phyloP scores from a whole-genome alignment of 2,113 vertebrate species.

The Caloenas nicobarica region DNA sequence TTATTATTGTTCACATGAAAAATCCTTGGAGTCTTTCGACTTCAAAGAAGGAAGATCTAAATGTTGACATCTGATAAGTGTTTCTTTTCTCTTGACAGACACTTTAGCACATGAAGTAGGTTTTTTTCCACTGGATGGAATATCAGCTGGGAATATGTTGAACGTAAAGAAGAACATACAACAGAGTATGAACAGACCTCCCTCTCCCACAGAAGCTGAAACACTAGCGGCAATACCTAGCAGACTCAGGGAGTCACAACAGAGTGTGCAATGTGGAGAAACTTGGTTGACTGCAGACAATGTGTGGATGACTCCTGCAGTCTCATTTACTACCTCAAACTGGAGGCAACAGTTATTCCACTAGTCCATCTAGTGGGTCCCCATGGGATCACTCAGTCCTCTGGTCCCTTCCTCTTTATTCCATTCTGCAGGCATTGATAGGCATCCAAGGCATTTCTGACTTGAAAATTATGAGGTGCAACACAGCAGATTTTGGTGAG shows the following conservation, averaged over 20 bases:
- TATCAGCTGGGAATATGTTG: not conserved
- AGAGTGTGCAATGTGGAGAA: not conserved
- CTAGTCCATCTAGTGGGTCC: not conserved
- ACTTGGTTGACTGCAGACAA: not conserved
- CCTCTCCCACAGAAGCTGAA: not conserved
- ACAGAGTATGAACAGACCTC: not conserved
- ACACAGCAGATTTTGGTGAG: not conserved
- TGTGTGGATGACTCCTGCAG: not conserved
- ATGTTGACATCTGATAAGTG: not conserved
- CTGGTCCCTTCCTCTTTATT: not conserved
- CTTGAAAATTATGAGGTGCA: not conserved
- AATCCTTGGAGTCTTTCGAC: not conserved
- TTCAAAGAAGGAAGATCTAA: not conserved
- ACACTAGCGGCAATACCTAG: not conserved
- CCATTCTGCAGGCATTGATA: not conserved
- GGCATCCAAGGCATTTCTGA: not conserved
- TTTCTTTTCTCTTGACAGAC: not conserved
- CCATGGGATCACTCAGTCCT: not conserved
- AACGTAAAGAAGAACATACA: not conserved
- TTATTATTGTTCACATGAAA: not conserved
- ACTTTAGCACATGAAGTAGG: not conserved
- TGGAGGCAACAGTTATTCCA: not conserved
- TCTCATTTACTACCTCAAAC: not conserved
- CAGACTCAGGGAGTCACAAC: not conserved
- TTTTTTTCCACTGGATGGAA: not conserved